These are phyloP conservation scores for Phenacoccus solenopsis DNA, from an alignment of 1,140 invertebrate species.

Conservation along the genomic window DNA sequence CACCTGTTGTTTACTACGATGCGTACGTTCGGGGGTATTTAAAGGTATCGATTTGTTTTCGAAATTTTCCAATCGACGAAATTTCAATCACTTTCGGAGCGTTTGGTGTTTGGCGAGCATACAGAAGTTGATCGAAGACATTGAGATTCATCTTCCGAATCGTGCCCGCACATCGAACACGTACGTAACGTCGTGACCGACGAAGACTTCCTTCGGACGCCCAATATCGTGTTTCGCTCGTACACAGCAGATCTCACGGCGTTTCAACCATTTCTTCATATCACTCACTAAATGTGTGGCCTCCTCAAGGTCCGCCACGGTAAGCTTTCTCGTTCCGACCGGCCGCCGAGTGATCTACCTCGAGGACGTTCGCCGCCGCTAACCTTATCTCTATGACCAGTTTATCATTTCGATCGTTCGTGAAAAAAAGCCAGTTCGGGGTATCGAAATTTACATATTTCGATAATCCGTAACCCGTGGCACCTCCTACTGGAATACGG, in stretches of 20 bases:
- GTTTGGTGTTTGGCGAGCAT: too few species aligned
- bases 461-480: too few species aligned
- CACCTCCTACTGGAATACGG: too few species aligned
- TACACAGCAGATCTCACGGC: not conserved
- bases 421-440: too few species aligned
- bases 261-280: not conserved
- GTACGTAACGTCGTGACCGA: not conserved
- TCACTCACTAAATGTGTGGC: not conserved
- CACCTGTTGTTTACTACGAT: not conserved
- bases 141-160: not conserved
- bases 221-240: not conserved
- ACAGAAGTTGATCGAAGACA: conserved; percentile 1
- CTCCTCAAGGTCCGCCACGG: not conserved
- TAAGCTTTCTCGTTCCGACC: not conserved
- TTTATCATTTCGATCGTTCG: too few species aligned
- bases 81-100: not conserved
- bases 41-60: not conserved
- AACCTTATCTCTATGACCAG: not conserved
- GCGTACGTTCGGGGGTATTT: not conserved
- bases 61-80: not conserved
- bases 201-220: not conserved
- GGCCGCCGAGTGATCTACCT: not conserved
- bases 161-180: not conserved
- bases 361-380: not conserved
- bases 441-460: too few species aligned